These are phyloP conservation scores for Aleiodes alternator DNA, from an alignment of 2,888 invertebrate genomes.

Conservation along the genomic window DNA sequence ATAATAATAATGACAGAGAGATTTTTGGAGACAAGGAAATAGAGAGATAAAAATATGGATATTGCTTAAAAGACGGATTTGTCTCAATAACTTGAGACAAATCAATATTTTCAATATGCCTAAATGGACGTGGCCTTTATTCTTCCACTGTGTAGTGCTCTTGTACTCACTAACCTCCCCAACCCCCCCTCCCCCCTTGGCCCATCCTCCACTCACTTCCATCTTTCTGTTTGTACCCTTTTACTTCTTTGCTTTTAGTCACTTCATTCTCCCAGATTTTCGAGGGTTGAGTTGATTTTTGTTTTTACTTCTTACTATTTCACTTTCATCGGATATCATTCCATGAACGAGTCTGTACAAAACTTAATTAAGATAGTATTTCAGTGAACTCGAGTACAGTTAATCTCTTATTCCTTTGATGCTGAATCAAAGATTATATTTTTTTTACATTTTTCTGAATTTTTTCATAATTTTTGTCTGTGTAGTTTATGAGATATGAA, in stretches of 20 bases:
- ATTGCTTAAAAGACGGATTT: neutral
- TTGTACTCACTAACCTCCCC: slow-evolving; percentile 25
- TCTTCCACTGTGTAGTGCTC: slow-evolving; percentile 45
- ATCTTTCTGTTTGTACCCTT: slow-evolving; percentile 42
- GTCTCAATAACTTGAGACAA: slow-evolving; percentile 63
- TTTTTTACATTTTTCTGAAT: no score
- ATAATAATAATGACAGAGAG: neutral
- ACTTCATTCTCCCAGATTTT: slow-evolving; percentile 40
- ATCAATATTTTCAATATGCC: slow-evolving; percentile 69
- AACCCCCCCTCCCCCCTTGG: neutral
- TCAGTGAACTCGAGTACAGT: no score
- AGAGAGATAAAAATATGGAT: neutral
- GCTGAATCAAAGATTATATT: no score
- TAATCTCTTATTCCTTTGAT: no score
- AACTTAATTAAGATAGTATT: slow-evolving; percentile 7
- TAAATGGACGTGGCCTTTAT: slow-evolving; percentile 60
- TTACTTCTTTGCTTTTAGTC: slow-evolving; percentile 37
- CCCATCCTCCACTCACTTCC: neutral
- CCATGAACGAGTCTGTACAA: neutral
- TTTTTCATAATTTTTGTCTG: no score
- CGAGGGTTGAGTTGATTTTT: slow-evolving; percentile 27
- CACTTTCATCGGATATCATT: slow-evolving; percentile 2
- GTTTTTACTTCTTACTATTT: neutral
- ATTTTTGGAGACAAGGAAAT: neutral
- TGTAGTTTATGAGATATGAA: no score